phyloP scores from a whole-genome alignment of 2,888 invertebrate species.

The Chaitophorus viminalis region DNA sequence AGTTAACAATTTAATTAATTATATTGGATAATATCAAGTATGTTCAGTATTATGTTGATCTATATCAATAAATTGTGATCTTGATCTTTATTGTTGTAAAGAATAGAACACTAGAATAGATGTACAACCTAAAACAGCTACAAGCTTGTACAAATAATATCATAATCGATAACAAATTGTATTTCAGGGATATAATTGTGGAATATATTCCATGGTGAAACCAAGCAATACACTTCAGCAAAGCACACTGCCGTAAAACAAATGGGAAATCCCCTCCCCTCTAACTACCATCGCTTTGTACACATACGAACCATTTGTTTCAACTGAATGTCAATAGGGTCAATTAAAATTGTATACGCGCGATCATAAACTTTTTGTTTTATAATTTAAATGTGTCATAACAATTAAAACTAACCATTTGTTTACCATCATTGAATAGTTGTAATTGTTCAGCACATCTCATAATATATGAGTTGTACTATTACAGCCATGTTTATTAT shows the following conservation, averaged over 20 bases:
- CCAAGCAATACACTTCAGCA: neutral
- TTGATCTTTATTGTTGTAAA: too few relatives aligned
- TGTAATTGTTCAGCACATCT: neutral
- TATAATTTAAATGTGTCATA: neutral
- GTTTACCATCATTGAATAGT: neutral
- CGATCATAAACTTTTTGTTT: neutral
- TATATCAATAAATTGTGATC: too few relatives aligned
- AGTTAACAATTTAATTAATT: too few relatives aligned
- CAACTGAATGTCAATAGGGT: conserved; percentile 12
- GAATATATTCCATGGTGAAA: too few relatives aligned
- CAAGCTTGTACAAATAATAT: neutral
- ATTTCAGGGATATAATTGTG: neutral
- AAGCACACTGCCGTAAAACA: neutral
- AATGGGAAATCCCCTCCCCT: neutral
- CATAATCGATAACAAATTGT: too few relatives aligned
- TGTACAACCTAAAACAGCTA: too few relatives aligned
- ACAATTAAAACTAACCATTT: neutral
- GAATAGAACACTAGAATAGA: too few relatives aligned
- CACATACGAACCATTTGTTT: neutral
- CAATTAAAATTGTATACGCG: neutral
- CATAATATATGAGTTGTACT: neutral
- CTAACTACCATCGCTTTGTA: neutral
- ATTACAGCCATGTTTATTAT: neutral
- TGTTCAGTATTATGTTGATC: too few relatives aligned
- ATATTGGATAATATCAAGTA: too few relatives aligned